A percentile compares a stretch with the other conserved stretches of the same genome.
phyloP scores from a whole-genome alignment of 1,140 invertebrate species.

The Drosophila yakuba region DNA sequence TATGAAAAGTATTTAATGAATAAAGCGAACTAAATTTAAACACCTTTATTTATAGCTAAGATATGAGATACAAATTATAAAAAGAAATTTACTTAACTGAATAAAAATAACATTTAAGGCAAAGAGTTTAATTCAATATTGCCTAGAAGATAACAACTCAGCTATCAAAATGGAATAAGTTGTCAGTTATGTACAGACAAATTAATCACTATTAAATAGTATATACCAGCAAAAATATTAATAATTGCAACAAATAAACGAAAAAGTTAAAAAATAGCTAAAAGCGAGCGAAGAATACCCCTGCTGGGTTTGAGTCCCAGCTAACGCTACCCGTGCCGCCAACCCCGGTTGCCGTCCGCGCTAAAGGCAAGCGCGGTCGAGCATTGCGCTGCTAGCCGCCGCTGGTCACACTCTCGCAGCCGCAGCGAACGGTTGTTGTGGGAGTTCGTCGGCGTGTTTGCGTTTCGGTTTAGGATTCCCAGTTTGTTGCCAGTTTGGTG shows the following conservation, averaged over 20 bases:
- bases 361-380: background rate
- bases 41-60: too few relatives aligned
- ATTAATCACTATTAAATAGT: too few relatives aligned
- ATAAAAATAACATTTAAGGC: too few relatives aligned
- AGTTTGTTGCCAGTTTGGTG: conserved; percentile 3
- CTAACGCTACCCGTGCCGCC: background rate
- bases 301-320: background rate
- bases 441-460: conserved; percentile 19
- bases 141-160: too few relatives aligned
- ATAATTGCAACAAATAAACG: background rate
- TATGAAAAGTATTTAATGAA: too few relatives aligned
- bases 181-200: too few relatives aligned
- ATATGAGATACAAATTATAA: too few relatives aligned
- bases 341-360: background rate
- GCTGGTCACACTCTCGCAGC: background rate
- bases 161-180: too few relatives aligned
- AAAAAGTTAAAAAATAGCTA: background rate
- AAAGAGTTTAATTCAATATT: too few relatives aligned
- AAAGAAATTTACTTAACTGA: too few relatives aligned
- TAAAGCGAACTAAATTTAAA: too few relatives aligned
- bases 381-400: background rate
- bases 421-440: conserved; percentile 10
- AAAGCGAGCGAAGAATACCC: background rate
- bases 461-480: background rate
- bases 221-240: too few relatives aligned